Conservation (phyloP, 2,113 vertebrate genomes). For the Pardalotus punctatus region DNA sequence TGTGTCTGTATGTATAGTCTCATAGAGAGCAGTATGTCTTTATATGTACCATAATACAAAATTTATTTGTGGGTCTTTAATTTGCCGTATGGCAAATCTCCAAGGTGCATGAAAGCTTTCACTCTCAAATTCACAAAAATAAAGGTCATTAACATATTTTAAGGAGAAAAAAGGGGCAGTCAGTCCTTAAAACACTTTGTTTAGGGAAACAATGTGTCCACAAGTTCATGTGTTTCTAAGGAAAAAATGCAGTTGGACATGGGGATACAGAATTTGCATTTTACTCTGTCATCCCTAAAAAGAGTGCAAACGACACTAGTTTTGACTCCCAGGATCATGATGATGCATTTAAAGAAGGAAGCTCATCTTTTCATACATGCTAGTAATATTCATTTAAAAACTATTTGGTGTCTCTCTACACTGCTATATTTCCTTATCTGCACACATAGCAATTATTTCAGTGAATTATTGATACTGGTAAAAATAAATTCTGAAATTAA, state of each 20-base stretch:
- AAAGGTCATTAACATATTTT: neutral
- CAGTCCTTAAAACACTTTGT: neutral
- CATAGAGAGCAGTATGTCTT: neutral
- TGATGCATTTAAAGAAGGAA: neutral
- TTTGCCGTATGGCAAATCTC: neutral
- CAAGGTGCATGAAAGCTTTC: conserved; percentile 4
- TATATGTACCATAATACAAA: neutral
- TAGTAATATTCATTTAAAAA: neutral
- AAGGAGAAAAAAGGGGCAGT: neutral
- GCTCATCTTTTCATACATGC: neutral
- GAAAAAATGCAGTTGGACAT: neutral
- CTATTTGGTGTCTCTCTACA: neutral
- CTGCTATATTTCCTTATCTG: neutral
- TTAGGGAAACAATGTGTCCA: neutral
- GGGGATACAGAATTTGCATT: neutral
- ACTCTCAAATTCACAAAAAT: neutral
- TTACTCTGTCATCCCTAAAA: neutral
- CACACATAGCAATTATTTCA: neutral
- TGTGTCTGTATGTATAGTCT: neutral
- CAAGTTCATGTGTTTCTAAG: neutral
- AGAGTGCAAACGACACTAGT: fast-evolving
- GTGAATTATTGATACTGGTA: neutral
- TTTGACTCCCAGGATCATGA: neutral
- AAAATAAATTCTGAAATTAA: neutral
- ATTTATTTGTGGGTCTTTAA: neutral